Evolutionary conservation across 1,140 invertebrate genomes (phyloP).

Genomic region (Orius insidiosus): DNA sequence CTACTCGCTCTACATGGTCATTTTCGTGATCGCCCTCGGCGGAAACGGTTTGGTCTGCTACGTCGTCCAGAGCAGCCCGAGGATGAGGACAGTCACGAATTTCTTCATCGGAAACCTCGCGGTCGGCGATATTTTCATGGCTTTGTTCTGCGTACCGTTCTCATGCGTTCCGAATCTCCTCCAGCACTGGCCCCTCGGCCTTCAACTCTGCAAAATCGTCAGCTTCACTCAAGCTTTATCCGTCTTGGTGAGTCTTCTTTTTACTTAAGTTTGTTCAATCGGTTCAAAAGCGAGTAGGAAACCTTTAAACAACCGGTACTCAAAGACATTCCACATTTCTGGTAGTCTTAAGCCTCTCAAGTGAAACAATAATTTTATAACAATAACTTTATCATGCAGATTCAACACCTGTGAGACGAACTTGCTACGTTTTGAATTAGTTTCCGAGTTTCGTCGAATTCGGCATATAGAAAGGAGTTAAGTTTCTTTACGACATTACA

Average conservation of each 20-base stretch:
- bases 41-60: constrained; percentile 71
- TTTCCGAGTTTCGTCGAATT: too few relatives aligned
- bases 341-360: too few relatives aligned
- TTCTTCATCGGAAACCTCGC: constrained; percentile 75
- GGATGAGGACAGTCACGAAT: constrained; percentile 76
- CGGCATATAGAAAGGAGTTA: too few relatives aligned
- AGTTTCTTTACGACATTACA: too few relatives aligned
- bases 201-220: constrained; percentile 53
- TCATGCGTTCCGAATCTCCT: constrained; percentile 57
- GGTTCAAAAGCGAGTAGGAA: too few relatives aligned
- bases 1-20: constrained; percentile 51
- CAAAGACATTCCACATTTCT: too few relatives aligned
- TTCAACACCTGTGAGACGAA: too few relatives aligned
- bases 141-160: constrained; percentile 72
- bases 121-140: constrained; percentile 68
- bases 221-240: constrained; percentile 63
- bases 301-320: too few relatives aligned
- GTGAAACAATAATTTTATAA: too few relatives aligned
- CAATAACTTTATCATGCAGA: too few relatives aligned
- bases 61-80: constrained; percentile 52
- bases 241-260: constrained; percentile 42
- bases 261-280: too few relatives aligned
- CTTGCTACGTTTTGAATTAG: too few relatives aligned
- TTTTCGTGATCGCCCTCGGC: constrained; percentile 54
- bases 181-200: constrained; percentile 70